These are phyloP conservation scores for Phalera bucephala DNA, from an alignment of 2,888 invertebrate genomes.

Conservation along the genomic window DNA sequence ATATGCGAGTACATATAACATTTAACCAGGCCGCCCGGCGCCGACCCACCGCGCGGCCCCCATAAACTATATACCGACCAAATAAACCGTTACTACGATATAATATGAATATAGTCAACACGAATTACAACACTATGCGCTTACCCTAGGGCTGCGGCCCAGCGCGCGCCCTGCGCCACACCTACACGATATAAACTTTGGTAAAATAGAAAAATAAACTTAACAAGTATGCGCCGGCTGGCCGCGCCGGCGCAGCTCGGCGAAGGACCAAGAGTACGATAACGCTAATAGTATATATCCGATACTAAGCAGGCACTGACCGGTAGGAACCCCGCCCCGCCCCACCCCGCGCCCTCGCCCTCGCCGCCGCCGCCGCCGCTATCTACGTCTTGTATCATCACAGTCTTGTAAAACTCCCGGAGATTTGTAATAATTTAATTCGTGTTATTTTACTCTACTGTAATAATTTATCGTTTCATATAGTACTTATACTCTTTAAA, in stretches of 20 bases:
- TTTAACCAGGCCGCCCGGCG: slow-evolving; percentile 19
- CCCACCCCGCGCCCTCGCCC: too few species aligned
- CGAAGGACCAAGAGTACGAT: slow-evolving; percentile 8
- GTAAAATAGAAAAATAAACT: slow-evolving; percentile 38
- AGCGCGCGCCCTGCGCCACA: not conserved
- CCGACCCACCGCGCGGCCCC: slow-evolving; percentile 4
- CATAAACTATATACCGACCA: slow-evolving; percentile 38
- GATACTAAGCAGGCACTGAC: slow-evolving; percentile 29
- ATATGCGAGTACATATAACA: slow-evolving; percentile 29
- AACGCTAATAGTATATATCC: slow-evolving; percentile 17
- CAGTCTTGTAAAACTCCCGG: slow-evolving; percentile 32
- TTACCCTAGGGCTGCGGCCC: not conserved
- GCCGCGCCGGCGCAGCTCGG: slow-evolving; percentile 4
- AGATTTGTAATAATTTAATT: slow-evolving; percentile 15
- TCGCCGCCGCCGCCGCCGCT: slow-evolving; percentile 5
- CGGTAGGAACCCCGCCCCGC: slow-evolving; percentile 9
- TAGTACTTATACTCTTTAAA: slow-evolving; percentile 3
- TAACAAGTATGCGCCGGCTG: slow-evolving; percentile 22
- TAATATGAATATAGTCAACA: slow-evolving; percentile 38
- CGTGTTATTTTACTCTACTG: slow-evolving; percentile 16
- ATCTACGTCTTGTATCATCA: slow-evolving; percentile 27
- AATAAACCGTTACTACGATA: slow-evolving; percentile 34
- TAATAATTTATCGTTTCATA: slow-evolving; percentile 3
- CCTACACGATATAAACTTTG: slow-evolving; percentile 23
- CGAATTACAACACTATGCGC: slow-evolving; percentile 24